These are phyloP conservation scores for Dendrocincla fuliginosa DNA, from an alignment of 2,797 vertebrate species.

Conservation along the genomic window DNA sequence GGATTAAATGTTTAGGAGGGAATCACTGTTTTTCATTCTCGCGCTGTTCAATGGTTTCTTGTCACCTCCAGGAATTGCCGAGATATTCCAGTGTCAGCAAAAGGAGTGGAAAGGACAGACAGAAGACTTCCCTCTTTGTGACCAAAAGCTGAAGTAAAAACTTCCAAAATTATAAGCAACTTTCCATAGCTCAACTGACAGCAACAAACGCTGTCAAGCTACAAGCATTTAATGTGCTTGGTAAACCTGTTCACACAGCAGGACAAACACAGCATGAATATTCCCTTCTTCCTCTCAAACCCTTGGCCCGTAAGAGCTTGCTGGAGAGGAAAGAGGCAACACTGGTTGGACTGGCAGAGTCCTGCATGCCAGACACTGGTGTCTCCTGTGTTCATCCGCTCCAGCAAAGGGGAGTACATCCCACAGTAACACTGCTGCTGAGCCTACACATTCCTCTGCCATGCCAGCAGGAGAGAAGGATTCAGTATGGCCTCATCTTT, in stretches of 20 bases:
- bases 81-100: background rate
- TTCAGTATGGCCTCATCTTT: background rate
- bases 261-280: background rate
- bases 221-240: background rate
- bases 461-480: background rate
- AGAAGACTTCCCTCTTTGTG: background rate
- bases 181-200: background rate
- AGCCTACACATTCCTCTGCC: background rate
- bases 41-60: background rate
- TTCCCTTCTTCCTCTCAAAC: background rate
- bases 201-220: background rate
- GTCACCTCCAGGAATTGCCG: background rate
- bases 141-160: background rate
- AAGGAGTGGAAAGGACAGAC: background rate
- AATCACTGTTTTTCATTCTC: background rate
- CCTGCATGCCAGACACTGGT: background rate
- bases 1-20: background rate
- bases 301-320: background rate
- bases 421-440: background rate
- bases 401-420: rapidly evolving
- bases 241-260: background rate
- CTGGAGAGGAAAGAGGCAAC: background rate
- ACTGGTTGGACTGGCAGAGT: background rate
- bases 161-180: background rate
- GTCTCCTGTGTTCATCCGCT: background rate